Conservation (phyloP, 2,797 vertebrate genomes). For the Pseudochirops corinnae region DNA sequence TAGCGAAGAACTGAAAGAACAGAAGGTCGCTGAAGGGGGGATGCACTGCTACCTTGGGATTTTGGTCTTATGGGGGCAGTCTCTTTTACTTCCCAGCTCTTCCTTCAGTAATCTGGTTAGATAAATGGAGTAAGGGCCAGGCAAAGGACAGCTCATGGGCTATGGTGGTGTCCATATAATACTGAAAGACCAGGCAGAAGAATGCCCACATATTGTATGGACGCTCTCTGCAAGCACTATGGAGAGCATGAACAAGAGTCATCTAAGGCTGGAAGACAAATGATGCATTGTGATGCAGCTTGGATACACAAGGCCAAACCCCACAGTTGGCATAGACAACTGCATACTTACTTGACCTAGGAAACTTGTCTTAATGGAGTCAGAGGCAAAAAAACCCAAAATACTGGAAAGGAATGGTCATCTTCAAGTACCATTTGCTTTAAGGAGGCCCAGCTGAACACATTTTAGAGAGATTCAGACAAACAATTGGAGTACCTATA, state of each 20-base stretch:
- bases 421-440: constrained; percentile 10
- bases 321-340: neutral
- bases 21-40: neutral
- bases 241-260: neutral
- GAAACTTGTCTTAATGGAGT: constrained; percentile 45
- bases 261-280: neutral
- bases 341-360: constrained; percentile 45
- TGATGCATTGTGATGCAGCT: constrained; percentile 1
- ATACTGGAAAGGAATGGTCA: neutral
- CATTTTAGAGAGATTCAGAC: constrained; percentile 19
- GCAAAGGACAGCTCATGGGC: neutral
- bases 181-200: neutral
- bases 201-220: neutral
- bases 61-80: neutral
- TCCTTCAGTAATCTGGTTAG: neutral
- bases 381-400: constrained; percentile 1
- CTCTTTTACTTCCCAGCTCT: neutral
- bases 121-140: neutral
- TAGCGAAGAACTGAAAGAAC: neutral
- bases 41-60: neutral
- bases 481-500: neutral
- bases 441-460: constrained; percentile 22
- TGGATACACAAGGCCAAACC: constrained; percentile 24
- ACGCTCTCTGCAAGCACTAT: neutral
- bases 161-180: neutral